phyloP scores from a whole-genome alignment of 2,888 invertebrate species.

The Smittia sp. region DNA sequence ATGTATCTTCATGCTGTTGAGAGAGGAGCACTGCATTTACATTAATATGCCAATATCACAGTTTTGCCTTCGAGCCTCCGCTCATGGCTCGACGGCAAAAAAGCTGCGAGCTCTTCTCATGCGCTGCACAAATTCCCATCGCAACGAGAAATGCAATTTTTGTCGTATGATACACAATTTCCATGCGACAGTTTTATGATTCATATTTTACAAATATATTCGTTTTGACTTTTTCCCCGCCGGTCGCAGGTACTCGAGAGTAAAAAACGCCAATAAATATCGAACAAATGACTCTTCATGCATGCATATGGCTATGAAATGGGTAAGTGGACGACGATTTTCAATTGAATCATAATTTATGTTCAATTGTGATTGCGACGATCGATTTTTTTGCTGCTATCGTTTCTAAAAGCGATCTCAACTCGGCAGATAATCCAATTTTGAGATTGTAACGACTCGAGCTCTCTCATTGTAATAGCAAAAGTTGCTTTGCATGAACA shows the following conservation, averaged over 20 bases:
- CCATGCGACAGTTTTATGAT: conserved; percentile 36
- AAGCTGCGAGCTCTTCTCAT: neutral
- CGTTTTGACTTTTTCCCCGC: conserved; percentile 8
- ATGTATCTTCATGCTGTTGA: neutral
- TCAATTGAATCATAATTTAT: conserved; percentile 39
- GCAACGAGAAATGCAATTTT: neutral
- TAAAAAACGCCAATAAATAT: conserved; percentile 35
- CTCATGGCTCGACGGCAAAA: neutral
- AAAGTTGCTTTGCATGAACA: too few species aligned
- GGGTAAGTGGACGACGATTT: conserved; percentile 32
- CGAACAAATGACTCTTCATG: conserved; percentile 32
- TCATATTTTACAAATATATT: conserved; percentile 34
- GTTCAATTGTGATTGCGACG: conserved; percentile 29
- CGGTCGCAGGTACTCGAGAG: neutral
- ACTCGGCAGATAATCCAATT: neutral
- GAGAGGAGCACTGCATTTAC: neutral
- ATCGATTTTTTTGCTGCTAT: conserved; percentile 15
- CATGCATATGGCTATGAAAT: conserved; percentile 22
- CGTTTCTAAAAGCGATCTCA: neutral
- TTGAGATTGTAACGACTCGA: neutral
- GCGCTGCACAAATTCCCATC: neutral
- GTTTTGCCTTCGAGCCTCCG: neutral
- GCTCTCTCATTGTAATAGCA: neutral
- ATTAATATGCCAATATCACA: neutral
- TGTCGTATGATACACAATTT: neutral